Base-by-base conservation (phyloP, 2,888 invertebrate species). In the Scaptomyza tumidula region DNA sequence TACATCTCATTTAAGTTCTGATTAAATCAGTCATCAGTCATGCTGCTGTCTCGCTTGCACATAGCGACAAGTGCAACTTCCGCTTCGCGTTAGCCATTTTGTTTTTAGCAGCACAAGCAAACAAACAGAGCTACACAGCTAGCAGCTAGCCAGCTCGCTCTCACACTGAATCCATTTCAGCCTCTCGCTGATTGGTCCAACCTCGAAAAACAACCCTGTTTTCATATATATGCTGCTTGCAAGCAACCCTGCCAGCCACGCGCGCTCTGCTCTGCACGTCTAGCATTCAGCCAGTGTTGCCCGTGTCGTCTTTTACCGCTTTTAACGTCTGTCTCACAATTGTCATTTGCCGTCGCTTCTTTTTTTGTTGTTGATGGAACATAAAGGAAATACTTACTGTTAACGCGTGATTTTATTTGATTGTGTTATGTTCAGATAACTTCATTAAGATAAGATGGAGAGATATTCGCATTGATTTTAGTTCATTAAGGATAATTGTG, bases 1-100 rank as follows among this genome's bases (percentile, higher is more conserved):
- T 80, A 76, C 78, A 72, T 76, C 75, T 74, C 77, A 81, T 85
- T 89, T 89, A 90, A 89, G 86, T 80, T 74, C 72, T 88, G 86
- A 90, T 89, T 90, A 80, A 87, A 88, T 88, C 73, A 68, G 41
- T 46, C 31, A 43, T n/a, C 58, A 31, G 31, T n/a, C n/a, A n/a
- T 53, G 33, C 2, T 56, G 61, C 65, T 75, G n/a, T 84, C 86
- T 68, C 69, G 56, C 73, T 80, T 49, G 61, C 84, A 49, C 75
- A 58, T 59, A 63, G 41, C 62, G 60, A 66, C 48, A 73, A 77
- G 78, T 78, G 61, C 63, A 62, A 75, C 74, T 77, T 79, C 77
- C 83, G 81, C 19, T 59, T 19, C 39, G 50, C 89, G 90, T 90
- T 90, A 90, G 90, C 90, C 90, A 90, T 90, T 90, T 90, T 90